Base-by-base conservation (phyloP, 2,797 vertebrate species). In the Echeneis naucrates region DNA sequence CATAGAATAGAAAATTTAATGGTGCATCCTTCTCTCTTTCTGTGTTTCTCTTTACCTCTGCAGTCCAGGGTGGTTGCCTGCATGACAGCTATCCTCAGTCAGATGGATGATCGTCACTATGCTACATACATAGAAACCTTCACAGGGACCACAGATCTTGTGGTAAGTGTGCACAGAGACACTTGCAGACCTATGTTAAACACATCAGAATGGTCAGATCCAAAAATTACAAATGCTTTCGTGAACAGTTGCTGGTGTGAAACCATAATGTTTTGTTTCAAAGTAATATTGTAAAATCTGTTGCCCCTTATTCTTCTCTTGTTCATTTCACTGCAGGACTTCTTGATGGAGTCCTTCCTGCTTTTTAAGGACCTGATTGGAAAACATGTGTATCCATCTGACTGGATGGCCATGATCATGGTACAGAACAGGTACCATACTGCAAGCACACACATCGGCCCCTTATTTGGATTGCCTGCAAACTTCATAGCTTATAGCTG, bases 351-450 rank as follows among this genome's bases (percentile, higher is more conserved):
- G 89, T 97, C 97, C 0, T 99, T 98, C 91, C 92, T 99, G 40
- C 95, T 99, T 91, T 99, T 99, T 88, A 99, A 95, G 87, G 97
- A 98, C 65, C 95, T 98, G 69, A 99, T 98, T 58, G 95, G 96
- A 69, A 97, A 98, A 84, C 98, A 97, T 0, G 98, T 99, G 74
- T 99, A 99, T 68, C 96, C 96, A 1, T 95, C 93, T 0, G 97
- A 99, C 83, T 99, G 98, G 98, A 97, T 98, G 94, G 96, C 96
- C 8, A 99, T 99, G 97, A 98, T 97, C 87, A 97, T 99, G 97
- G 96, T 97, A 51, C 98, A 99, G 91, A 99, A 99, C 95, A 97
- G 97, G 98, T 99, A 89, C 81, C 4, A 21, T 17, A 63, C 63
- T 37, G 23, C 48, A 47, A 40, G 8, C 26, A 38, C n/a, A 21